These are phyloP conservation scores for Acrossocheilus wenchowensis DNA, from an alignment of 2,797 vertebrate species.

Conservation along the genomic window DNA sequence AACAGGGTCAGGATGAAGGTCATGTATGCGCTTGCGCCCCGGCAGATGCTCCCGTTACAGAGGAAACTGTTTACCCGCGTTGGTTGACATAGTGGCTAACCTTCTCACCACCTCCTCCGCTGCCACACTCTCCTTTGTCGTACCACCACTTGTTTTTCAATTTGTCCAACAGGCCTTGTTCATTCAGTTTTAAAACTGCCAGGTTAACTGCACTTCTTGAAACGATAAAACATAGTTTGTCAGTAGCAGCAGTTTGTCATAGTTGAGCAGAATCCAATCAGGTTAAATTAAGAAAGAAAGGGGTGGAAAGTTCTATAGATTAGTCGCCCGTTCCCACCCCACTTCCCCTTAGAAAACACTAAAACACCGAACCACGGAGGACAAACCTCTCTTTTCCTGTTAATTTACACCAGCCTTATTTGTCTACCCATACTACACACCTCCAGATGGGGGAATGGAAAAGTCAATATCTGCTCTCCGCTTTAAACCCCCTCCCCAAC, in stretches of 20 bases:
- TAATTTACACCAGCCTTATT: constrained; percentile 49
- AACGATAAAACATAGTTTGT: constrained; percentile 72
- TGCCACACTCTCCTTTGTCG: constrained; percentile 99
- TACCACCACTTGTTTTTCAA: constrained; percentile 99
- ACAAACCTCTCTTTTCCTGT: constrained; percentile 61
- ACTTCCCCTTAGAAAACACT: constrained; percentile 26
- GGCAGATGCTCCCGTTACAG: constrained; percentile 91
- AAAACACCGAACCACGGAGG: constrained; percentile 41
- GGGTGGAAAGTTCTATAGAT: constrained; percentile 52
- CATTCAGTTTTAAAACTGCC: constrained; percentile 99
- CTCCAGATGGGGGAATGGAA: constrained; percentile 52
- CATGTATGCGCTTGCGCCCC: constrained; percentile 66
- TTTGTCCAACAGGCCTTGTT: constrained; percentile 99
- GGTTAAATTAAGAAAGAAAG: constrained; percentile 52
- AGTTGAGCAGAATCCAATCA: constrained; percentile 60
- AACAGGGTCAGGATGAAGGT: constrained; percentile 42
- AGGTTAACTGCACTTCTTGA: constrained; percentile 99
- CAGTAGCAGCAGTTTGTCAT: constrained; percentile 57
- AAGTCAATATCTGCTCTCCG: constrained; percentile 53
- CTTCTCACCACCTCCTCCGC: constrained; percentile 99
- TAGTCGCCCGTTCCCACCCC: constrained; percentile 30
- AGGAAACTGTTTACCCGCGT: constrained; percentile 91
- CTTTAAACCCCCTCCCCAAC: constrained; percentile 20
- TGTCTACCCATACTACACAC: constrained; percentile 47
- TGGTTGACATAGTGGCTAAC: constrained; percentile 94